Evolutionary conservation across 1,140 invertebrate species (phyloP), one percentile per base, ranked within the genome.

Genomic region (Macrostomum lignano): DNA sequence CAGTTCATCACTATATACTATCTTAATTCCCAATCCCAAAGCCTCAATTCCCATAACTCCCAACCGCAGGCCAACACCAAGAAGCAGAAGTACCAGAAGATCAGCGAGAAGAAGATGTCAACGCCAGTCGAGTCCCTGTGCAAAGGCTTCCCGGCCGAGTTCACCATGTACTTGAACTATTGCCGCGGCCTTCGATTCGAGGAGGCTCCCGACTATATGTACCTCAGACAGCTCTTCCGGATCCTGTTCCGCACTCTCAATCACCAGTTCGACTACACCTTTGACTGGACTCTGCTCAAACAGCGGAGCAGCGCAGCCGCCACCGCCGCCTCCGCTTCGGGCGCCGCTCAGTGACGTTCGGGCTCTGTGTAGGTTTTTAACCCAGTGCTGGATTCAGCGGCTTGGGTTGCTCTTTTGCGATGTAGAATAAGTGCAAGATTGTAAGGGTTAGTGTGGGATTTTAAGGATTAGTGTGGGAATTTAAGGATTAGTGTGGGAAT

Each of bases 191-290:
- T 93, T 41, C 68, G 76, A 40, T 93, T 93, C 60, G 82, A 91
- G 52, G 84, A 93, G 57, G 69, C 72, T 33, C 84, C 84, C 13
- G 84, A 94, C 56, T 94, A 94, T 58, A 88, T 88, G 78, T 91
- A 91, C 64, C 68, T 91, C 36, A 69, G 82, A 50, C 82, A 91
- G 61, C 61, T 94, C 37, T 91, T 88, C 65, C 73, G 86, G 47
- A 96, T 96, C 55, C 67, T 98, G 47, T 96, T 96, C 67, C 74
- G 88, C 48, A 94, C 86, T 39, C 68, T 94, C 44, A 94, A 93
- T 61, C 82, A 93, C 60, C 81, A 91, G 60, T 93, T 94, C 59
- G 88, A 96, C 61, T 96, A 94, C 63, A 82, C 77, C 40, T 98
- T 94, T 63, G 88, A 98, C 60, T 98, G 91, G 91, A 98, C 84